Conservation (phyloP, 2,797 vertebrate genomes). For the Synanceia verrucosa region DNA sequence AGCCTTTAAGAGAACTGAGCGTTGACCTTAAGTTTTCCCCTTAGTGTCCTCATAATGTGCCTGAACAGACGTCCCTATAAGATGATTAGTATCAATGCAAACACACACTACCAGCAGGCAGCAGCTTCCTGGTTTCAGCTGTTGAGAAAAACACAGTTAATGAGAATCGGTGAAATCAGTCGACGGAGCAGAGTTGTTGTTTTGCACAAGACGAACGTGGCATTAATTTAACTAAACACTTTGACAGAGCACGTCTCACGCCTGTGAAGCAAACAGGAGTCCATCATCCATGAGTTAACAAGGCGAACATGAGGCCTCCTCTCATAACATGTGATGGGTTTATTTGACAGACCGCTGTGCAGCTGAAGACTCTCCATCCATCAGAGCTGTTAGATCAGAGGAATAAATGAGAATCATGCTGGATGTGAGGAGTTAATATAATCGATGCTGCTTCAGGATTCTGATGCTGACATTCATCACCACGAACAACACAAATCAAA, state of each 20-base stretch:
- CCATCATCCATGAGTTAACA: slow-evolving; percentile 22
- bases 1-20: no score
- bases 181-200: slow-evolving; percentile 3
- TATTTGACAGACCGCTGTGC: slow-evolving; percentile 3
- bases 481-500: neutral
- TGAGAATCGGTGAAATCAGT: slow-evolving; percentile 18
- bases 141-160: slow-evolving; percentile 17
- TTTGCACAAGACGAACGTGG: slow-evolving; percentile 34
- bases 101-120: neutral
- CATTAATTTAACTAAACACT: slow-evolving; percentile 47
- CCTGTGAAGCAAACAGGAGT: slow-evolving; percentile 54
- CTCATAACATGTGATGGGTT: slow-evolving; percentile 3
- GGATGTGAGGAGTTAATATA: neutral
- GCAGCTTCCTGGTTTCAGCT: slow-evolving; percentile 33
- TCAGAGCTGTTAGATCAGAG: neutral
- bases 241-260: slow-evolving; percentile 25
- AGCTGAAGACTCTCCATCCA: neutral
- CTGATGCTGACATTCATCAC: neutral
- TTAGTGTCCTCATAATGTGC: neutral
- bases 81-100: neutral
- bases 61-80: neutral
- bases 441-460: neutral
- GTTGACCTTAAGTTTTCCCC: neutral
- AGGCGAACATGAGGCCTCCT: slow-evolving; percentile 31
- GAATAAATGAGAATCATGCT: neutral